Conservation (phyloP, 2,113 vertebrate species). For the Notiomystis cincta region DNA sequence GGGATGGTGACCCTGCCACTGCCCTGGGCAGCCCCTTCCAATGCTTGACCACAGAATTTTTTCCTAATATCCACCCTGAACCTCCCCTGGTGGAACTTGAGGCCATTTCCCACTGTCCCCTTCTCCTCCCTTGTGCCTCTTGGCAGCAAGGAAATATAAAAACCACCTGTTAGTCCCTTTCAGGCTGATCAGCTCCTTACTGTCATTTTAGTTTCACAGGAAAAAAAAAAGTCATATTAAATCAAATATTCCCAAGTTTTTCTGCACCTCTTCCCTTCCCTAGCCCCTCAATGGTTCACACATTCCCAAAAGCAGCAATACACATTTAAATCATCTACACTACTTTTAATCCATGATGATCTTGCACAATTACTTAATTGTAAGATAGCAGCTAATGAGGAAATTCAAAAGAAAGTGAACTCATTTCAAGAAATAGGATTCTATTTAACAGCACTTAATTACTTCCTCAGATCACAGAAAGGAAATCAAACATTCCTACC, state of each 20-base stretch:
- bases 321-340: background rate
- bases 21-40: background rate
- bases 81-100: background rate
- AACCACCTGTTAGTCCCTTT: background rate
- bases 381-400: conserved; percentile 18
- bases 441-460: conserved; percentile 29
- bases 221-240: background rate
- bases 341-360: background rate
- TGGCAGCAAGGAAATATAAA: background rate
- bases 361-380: background rate
- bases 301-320: background rate
- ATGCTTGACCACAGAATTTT: background rate
- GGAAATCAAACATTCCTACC: background rate
- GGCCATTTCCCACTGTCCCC: background rate
- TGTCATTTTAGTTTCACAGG: background rate
- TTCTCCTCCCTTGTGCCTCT: background rate
- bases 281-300: background rate
- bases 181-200: background rate
- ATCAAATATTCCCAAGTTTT: background rate
- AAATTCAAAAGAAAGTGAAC: conserved; percentile 5
- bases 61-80: background rate
- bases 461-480: conserved; percentile 1
- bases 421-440: conserved; percentile 2
- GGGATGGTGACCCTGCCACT: background rate
- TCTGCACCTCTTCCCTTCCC: background rate